Percentiles rank a stretch among this genome's conserved stretches.
phyloP scores from a whole-genome alignment of 2,797 vertebrate genomes.

The Premnoplex brunnescens region DNA sequence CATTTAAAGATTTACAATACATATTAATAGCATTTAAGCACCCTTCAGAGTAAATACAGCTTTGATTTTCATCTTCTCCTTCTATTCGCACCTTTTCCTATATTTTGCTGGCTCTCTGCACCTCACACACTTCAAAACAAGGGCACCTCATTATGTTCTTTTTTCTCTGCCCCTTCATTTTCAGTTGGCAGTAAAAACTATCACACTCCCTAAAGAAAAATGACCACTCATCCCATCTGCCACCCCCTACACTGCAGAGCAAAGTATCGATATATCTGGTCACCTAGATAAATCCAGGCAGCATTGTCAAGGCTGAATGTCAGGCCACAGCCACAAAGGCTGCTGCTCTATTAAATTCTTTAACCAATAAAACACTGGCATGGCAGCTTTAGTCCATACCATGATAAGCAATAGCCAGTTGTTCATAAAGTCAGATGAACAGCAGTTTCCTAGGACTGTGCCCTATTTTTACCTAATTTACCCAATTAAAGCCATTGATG shows the following conservation, averaged over 20 bases:
- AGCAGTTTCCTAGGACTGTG: conserved; percentile 44
- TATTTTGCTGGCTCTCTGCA: neutral
- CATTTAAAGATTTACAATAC: conserved; percentile 31
- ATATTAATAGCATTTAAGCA: conserved; percentile 36
- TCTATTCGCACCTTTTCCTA: neutral
- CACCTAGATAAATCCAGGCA: conserved; percentile 57
- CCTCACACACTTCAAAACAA: neutral
- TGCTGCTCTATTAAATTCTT: conserved; percentile 52
- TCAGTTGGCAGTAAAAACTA: conserved; percentile 25
- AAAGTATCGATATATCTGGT: conserved; percentile 50
- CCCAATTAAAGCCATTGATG: conserved; percentile 19
- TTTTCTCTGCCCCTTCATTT: neutral
- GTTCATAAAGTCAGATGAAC: neutral
- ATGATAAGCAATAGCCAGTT: neutral
- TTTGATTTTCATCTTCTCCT: neutral
- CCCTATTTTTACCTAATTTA: conserved; percentile 42
- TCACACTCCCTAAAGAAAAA: conserved; percentile 48
- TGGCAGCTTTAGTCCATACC: conserved; percentile 46
- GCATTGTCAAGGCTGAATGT: conserved; percentile 42
- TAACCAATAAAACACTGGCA: neutral
- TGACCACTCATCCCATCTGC: neutral
- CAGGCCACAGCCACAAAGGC: conserved; percentile 43
- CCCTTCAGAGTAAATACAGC: neutral
- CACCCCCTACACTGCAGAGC: conserved; percentile 21
- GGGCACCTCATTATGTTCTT: neutral